These are phyloP conservation scores for Hypotaenidia okinawae DNA, from an alignment of 2,797 vertebrate genomes.

Conservation along the genomic window DNA sequence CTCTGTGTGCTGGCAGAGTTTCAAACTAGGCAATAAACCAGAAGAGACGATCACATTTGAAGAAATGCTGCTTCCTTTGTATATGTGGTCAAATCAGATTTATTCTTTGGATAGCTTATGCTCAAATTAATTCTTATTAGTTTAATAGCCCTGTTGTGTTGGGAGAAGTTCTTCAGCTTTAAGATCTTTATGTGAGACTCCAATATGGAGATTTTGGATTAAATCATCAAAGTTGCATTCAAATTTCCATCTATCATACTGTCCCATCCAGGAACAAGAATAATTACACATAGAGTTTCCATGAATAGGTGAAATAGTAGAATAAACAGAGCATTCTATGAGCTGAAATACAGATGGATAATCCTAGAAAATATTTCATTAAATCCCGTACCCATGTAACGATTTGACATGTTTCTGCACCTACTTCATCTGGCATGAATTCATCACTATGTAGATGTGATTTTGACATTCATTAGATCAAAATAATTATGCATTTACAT, in stretches of 20 bases:
- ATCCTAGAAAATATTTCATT: not conserved
- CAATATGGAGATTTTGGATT: not conserved
- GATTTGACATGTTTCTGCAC: not conserved
- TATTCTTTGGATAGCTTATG: not conserved
- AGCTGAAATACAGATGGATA: not conserved
- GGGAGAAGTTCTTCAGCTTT: not conserved
- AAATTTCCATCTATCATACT: not conserved
- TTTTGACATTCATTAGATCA: not conserved
- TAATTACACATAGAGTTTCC: not conserved
- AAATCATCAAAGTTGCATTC: not conserved
- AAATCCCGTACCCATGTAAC: not conserved
- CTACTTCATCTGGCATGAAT: not conserved
- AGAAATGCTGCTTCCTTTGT: not conserved
- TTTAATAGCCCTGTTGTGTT: not conserved
- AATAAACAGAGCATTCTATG: not conserved
- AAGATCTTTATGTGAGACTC: not conserved
- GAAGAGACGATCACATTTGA: not conserved
- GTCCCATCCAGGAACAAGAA: not conserved
- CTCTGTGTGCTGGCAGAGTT: not conserved
- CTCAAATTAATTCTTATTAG: not conserved
- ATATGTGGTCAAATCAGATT: not conserved
- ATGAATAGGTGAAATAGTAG: not conserved
- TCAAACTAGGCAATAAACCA: not conserved
- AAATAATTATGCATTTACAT: not conserved
- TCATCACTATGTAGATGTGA: not conserved